Evolutionary conservation across 2,888 invertebrate genomes (phyloP), one percentile per base, ranked within the genome.

Genomic region (Pilophorus perplexus): DNA sequence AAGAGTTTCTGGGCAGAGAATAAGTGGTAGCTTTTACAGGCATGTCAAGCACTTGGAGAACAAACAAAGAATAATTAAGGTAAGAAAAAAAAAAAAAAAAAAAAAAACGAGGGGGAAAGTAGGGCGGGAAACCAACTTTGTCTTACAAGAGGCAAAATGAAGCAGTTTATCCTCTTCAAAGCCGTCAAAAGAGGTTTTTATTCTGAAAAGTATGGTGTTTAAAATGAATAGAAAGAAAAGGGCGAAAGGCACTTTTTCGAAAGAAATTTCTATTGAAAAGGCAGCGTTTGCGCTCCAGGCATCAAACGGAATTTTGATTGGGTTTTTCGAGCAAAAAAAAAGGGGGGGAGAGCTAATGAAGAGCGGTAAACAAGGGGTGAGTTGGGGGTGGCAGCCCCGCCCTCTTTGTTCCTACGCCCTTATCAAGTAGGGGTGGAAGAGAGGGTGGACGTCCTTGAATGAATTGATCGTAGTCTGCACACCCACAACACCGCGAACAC

Each of bases 391-490:
- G 27, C n/a, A 6, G 10, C 52, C 52, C 25, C 12, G 25, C 14
- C 2, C 28, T 25, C 28, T 16, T 2, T 8, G 10, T n/a, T 28
- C 59, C 59, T 42, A 59, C 59, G 59, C 59, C 59, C 55, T 59
- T 59, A 42, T 18, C 18, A 20, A 16, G 18, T 18, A 22, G 14
- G 46, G 62, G 14, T 44, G 55, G 28, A 54, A 38, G 42, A 52
- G 52, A 50, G 50, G 65, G 64, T 60, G 54, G 23, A 22, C 65
- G 67, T 62, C 70, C 69, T 70, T 70, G 70, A 60, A 64, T 67
- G 66, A 60, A 69, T 70, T 68, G 69, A 70, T 69, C 69, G 67
- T 18, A 37, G 59, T 50, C 65, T 68, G 60, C 59, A 38, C 66
- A 52, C 64, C 67, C 64, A 60, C 68, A 67, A 55, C 64, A 52